A percentile compares a stretch with the other conserved stretches of the same genome.
phyloP scores from a whole-genome alignment of 2,888 invertebrate genomes.

The Operophtera brumata region DNA sequence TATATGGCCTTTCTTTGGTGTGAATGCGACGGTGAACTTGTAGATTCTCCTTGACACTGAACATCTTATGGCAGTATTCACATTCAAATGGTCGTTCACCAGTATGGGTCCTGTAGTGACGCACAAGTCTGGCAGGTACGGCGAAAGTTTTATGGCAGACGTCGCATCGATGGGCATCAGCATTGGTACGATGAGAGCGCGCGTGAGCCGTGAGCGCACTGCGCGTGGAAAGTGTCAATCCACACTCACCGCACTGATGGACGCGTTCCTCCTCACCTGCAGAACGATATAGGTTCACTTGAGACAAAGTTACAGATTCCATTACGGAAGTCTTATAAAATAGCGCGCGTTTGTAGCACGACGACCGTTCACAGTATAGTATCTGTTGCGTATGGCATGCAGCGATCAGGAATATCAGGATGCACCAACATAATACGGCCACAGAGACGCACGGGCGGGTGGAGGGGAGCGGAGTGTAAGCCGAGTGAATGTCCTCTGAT shows the following conservation, averaged over 20 bases:
- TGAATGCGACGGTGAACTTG: slow-evolving; percentile 94
- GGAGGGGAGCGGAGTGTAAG: slow-evolving; percentile 51
- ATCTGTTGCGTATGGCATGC: slow-evolving; percentile 72
- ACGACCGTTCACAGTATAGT: slow-evolving; percentile 69
- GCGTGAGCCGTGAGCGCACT: slow-evolving; percentile 88
- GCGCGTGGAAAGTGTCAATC: slow-evolving; percentile 87
- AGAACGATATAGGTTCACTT: slow-evolving; percentile 56
- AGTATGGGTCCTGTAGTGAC: slow-evolving; percentile 94
- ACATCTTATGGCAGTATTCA: slow-evolving; percentile 95
- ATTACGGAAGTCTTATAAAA: slow-evolving; percentile 38
- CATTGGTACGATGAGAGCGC: slow-evolving; percentile 64
- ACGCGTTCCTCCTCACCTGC: slow-evolving; percentile 78
- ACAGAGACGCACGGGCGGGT: slow-evolving; percentile 50
- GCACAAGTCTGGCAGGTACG: slow-evolving; percentile 90
- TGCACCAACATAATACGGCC: slow-evolving; percentile 67
- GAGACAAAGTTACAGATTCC: slow-evolving; percentile 48
- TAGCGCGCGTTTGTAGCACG: slow-evolving; percentile 40
- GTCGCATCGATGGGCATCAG: slow-evolving; percentile 92
- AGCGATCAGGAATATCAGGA: slow-evolving; percentile 74
- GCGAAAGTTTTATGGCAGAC: slow-evolving; percentile 95
- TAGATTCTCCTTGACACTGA: slow-evolving; percentile 95
- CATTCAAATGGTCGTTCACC: slow-evolving; percentile 95
- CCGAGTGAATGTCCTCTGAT: slow-evolving; percentile 63
- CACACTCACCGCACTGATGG: slow-evolving; percentile 85
- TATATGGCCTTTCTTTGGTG: slow-evolving; percentile 94